Percentiles rank a stretch among this genome's conserved stretches.
phyloP scores from a whole-genome alignment of 2,113 vertebrate genomes.

The Sylvilagus bachmani region DNA sequence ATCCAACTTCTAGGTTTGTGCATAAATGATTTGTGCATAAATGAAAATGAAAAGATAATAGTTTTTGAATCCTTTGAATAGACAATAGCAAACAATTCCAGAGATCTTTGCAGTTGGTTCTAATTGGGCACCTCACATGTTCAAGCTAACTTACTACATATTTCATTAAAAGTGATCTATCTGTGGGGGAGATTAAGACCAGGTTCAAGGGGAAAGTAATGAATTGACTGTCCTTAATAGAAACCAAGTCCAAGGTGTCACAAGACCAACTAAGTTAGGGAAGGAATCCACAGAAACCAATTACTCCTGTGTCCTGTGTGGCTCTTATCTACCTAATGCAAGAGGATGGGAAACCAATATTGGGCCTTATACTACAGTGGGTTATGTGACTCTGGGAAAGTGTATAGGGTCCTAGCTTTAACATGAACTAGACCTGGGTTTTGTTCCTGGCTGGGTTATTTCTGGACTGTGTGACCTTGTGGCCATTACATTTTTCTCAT shows the following conservation, averaged over 20 bases:
- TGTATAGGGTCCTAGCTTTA: background rate
- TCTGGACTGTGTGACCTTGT: background rate
- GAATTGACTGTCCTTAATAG: background rate
- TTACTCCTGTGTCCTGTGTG: background rate
- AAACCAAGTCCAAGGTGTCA: background rate
- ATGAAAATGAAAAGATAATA: background rate
- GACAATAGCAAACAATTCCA: constrained; percentile 13
- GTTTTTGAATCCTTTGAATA: constrained; percentile 57
- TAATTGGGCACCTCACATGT: background rate
- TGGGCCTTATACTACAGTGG: background rate
- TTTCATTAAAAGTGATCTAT: constrained; percentile 29
- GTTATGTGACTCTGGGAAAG: background rate
- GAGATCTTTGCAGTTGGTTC: constrained; percentile 27
- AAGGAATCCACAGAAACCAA: background rate
- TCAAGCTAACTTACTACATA: background rate
- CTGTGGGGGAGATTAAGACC: background rate
- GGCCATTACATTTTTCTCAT: background rate
- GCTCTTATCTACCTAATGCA: background rate
- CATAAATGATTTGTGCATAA: constrained; percentile 32
- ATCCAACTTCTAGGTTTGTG: constrained; percentile 44
- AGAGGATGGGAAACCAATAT: background rate
- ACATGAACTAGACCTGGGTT: background rate
- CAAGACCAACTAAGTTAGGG: background rate
- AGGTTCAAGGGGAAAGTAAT: background rate
- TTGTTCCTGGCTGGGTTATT: background rate